These are phyloP conservation scores for Alloscopus bannaensis DNA, from an alignment of 2,888 invertebrate species.

Conservation along the genomic window DNA sequence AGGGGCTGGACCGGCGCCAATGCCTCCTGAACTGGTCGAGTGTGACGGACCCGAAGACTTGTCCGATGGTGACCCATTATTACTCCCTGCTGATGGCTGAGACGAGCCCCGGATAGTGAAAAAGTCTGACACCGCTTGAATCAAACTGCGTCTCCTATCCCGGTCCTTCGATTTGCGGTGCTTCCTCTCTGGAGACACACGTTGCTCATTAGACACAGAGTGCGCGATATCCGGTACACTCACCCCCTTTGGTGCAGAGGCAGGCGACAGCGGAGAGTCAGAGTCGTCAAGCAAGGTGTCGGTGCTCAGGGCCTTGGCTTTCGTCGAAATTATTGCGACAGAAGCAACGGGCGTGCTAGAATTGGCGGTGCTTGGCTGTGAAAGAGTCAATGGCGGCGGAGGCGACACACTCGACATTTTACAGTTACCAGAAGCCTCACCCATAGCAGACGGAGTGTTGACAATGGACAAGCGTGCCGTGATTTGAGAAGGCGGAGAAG, in stretches of 20 bases:
- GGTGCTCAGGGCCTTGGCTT: slow-evolving; percentile 70
- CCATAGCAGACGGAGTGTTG: slow-evolving; percentile 12
- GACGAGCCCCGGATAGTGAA: slow-evolving; percentile 79
- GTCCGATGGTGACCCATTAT: slow-evolving; percentile 14
- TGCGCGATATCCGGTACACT: slow-evolving; percentile 67
- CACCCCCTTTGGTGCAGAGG: slow-evolving; percentile 43
- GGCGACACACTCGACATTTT: neutral
- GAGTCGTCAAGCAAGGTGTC: slow-evolving; percentile 65
- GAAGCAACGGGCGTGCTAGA: slow-evolving; percentile 18
- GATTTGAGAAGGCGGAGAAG: slow-evolving; percentile 9
- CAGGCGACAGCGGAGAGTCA: slow-evolving; percentile 30
- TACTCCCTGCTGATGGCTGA: neutral
- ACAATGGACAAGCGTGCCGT: slow-evolving; percentile 7
- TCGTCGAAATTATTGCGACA: slow-evolving; percentile 16
- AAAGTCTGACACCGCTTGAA: slow-evolving; percentile 89
- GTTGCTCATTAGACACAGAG: slow-evolving; percentile 26
- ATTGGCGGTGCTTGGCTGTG: slow-evolving; percentile 16
- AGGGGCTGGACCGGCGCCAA: neutral
- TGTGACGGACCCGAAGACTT: slow-evolving; percentile 11
- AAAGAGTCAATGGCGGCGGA: neutral
- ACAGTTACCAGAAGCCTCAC: neutral
- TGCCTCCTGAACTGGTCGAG: neutral
- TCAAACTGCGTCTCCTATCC: slow-evolving; percentile 87
- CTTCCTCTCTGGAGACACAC: slow-evolving; percentile 69
- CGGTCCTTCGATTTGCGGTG: slow-evolving; percentile 80